Percentiles rank a stretch among this genome's conserved stretches.
Evolutionary conservation across 2,797 vertebrate species (phyloP).

Genomic region (Phataginus tetradactyla): DNA sequence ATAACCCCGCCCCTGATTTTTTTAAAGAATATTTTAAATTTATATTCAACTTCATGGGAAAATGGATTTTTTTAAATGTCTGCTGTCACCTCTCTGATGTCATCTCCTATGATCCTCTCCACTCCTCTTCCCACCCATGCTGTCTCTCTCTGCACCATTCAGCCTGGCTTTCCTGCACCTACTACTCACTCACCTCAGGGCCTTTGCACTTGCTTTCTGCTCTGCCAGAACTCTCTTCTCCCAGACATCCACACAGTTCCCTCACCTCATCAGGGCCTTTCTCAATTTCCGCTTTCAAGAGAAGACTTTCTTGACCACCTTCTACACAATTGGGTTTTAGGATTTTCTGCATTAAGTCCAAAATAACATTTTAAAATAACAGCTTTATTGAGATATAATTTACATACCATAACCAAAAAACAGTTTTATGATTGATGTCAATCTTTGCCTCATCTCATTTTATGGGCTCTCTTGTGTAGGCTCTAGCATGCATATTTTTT

Average conservation of each 20-base stretch:
- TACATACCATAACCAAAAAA: background rate
- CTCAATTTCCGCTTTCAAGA: background rate
- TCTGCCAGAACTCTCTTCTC: background rate
- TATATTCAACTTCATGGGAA: background rate
- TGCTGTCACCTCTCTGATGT: background rate
- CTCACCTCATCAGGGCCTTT: background rate
- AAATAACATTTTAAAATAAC: background rate
- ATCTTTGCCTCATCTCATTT: background rate
- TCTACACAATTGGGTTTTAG: background rate
- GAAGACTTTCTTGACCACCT: background rate
- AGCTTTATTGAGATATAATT: background rate
- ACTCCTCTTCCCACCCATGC: too few relatives aligned
- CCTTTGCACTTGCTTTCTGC: background rate
- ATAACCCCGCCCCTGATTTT: background rate
- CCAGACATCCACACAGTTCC: rapidly evolving
- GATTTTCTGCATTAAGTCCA: background rate
- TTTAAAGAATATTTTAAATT: background rate
- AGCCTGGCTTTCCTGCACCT: background rate
- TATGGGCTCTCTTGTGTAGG: background rate
- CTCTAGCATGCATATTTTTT: background rate
- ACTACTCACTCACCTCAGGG: background rate
- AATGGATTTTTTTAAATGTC: background rate
- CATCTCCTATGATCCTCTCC: background rate
- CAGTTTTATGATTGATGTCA: background rate
- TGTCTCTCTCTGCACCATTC: background rate